Conservation (phyloP, 2,888 invertebrate genomes). For the Drosophila neotestacea region DNA sequence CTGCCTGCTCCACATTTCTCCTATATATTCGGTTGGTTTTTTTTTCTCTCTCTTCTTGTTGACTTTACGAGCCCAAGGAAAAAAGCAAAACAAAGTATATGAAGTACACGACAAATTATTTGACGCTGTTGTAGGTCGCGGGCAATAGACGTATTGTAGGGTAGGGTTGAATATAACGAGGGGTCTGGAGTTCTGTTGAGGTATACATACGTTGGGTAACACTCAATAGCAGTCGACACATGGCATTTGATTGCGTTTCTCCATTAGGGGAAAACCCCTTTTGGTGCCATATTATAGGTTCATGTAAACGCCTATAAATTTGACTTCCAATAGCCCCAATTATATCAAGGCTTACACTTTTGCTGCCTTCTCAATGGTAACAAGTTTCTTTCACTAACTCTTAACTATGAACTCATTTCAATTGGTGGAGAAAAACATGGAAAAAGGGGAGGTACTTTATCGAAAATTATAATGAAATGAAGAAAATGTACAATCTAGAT, state of each 20-base stretch:
- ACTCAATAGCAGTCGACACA: slow-evolving; percentile 61
- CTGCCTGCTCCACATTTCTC: slow-evolving; percentile 56
- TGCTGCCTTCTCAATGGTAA: not conserved
- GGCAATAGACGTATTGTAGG: slow-evolving; percentile 1
- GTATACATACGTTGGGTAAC: not conserved
- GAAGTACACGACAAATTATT: slow-evolving; percentile 68
- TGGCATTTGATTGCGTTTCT: slow-evolving; percentile 60
- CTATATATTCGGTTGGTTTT: slow-evolving; percentile 9
- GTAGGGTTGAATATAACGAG: not conserved
- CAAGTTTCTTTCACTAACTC: not conserved
- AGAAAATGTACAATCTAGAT: not conserved
- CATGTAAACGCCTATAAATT: slow-evolving; percentile 27
- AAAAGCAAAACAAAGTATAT: slow-evolving; percentile 25
- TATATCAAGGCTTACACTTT: slow-evolving; percentile 12
- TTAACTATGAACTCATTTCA: slow-evolving; percentile 7
- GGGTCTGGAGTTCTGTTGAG: no score
- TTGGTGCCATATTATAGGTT: slow-evolving; percentile 13
- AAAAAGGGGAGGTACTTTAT: not conserved
- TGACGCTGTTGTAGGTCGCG: slow-evolving; percentile 52
- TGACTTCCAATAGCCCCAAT: slow-evolving; percentile 31
- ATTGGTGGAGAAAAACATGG: not conserved
- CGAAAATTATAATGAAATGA: not conserved
- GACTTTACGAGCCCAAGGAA: slow-evolving; percentile 56
- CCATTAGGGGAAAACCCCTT: slow-evolving; percentile 44
- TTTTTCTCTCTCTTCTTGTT: slow-evolving; percentile 29